Base-by-base conservation (phyloP, 2,888 invertebrate genomes). In the Bombyx huttoni region DNA sequence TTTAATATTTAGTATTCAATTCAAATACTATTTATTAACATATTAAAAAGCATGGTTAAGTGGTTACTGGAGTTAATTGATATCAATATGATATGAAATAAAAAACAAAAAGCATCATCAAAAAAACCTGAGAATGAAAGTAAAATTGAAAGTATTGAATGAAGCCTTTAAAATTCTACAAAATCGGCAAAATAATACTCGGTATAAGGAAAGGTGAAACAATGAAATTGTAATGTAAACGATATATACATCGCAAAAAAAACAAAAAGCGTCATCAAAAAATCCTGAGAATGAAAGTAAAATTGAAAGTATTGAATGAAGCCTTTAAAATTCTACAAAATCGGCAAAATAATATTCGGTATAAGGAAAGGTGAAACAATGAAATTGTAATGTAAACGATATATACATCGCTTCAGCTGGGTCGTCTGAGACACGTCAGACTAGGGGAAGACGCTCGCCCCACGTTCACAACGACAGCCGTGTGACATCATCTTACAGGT, bases 401-500 rank as follows among this genome's bases (percentile, higher is more conserved):
- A 53, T 52, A 53, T 52, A 52, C 54, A 52, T 51, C 52, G 51
- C 40, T 53, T 52, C 47, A 14, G 49, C 50, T 53, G 51, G 53
- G 45, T 47, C 49, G 46, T 47, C 48, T 47, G 51, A 54, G 52
- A 49, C 51, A 50, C 47, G 52, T 51, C 49, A 51, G 50, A 48
- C 48, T 24, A 12, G 51, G 35, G 53, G 46, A 48, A 48, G 52
- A 35, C 46, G 46, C 50, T 45, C 50, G 45, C 35, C 56, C 52
- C 57, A 54, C 55, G 34, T 57, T 47, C 48, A 54, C 59, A 60
- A 58, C 63, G 70, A 66, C 63, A 65, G 62, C 58, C 58, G 61
- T 58, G 62, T 65, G 67, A 67, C 60, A 62, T 58, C 61, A 59
- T 56, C 60, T 62, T 57, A 58, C 54, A 54, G 53, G 59, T 65